These are phyloP conservation scores for Malurus cyaneus DNA, from an alignment of 2,113 vertebrate species.

Conservation along the genomic window DNA sequence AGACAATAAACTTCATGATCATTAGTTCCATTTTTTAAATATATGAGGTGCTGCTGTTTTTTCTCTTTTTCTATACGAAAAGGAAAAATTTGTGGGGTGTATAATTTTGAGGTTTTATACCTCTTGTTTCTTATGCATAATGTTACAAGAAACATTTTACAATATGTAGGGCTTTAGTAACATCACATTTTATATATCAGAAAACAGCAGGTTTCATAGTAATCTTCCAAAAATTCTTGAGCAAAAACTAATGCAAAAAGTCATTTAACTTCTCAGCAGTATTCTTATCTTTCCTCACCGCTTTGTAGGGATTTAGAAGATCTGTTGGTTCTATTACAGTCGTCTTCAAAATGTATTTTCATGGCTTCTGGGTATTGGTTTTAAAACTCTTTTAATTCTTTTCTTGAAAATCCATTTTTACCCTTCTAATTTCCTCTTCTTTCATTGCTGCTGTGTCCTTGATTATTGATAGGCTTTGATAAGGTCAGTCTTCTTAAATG, in stretches of 20 bases:
- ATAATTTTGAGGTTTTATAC: background rate
- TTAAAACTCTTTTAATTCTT: background rate
- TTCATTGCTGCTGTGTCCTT: background rate
- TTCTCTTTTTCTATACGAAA: background rate
- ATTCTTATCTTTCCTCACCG: background rate
- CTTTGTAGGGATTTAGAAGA: background rate
- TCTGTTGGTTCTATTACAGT: background rate
- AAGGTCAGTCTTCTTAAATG: background rate
- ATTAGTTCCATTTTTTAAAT: background rate
- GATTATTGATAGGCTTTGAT: background rate
- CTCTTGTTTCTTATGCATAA: background rate
- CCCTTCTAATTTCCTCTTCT: background rate
- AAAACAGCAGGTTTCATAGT: background rate
- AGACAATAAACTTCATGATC: background rate
- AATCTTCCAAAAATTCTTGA: background rate
- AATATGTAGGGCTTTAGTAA: background rate
- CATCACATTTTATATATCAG: background rate
- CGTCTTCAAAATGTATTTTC: conserved; percentile 15
- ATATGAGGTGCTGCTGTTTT: background rate
- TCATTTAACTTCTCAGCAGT: conserved; percentile 11
- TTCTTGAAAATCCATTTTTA: background rate
- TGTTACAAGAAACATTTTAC: background rate
- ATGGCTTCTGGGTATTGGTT: background rate
- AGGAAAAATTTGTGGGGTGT: background rate
- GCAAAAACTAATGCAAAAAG: conserved; percentile 22